These are phyloP conservation scores for Brenthis ino DNA, from an alignment of 2,888 invertebrate species.

Conservation along the genomic window DNA sequence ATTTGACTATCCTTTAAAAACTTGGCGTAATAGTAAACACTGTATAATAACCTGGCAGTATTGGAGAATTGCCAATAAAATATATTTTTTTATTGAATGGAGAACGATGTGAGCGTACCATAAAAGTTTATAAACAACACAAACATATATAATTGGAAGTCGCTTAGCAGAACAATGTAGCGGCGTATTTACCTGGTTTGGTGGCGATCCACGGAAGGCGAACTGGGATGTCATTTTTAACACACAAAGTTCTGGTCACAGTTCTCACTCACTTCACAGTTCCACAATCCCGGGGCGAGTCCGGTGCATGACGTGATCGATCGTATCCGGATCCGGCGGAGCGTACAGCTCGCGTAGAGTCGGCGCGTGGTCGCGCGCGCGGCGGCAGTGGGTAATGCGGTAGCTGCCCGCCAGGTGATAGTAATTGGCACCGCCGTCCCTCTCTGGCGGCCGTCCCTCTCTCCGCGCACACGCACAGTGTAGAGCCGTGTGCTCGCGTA, in stretches of 20 bases:
- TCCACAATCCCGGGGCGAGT: constrained; percentile 59
- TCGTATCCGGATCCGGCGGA: constrained; percentile 46
- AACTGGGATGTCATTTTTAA: constrained; percentile 79
- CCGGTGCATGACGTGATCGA: constrained; percentile 54
- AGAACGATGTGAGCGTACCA: constrained; percentile 48
- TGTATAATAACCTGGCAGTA: constrained; percentile 10
- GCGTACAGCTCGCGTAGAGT: constrained; percentile 50
- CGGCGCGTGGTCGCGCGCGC: constrained; percentile 82
- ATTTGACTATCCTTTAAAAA: background rate
- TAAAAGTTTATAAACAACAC: constrained; percentile 31
- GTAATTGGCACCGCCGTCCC: constrained; percentile 84
- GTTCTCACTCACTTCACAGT: constrained; percentile 79
- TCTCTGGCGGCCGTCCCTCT: constrained; percentile 67
- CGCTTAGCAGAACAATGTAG: constrained; percentile 3
- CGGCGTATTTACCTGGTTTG: constrained; percentile 69
- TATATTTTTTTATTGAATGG: constrained; percentile 29
- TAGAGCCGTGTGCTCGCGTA: constrained; percentile 51
- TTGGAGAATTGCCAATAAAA: constrained; percentile 26
- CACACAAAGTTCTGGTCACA: constrained; percentile 65
- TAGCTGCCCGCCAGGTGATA: constrained; percentile 84
- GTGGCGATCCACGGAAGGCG: constrained; percentile 80
- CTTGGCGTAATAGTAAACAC: constrained; percentile 7
- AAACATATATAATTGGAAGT: constrained; percentile 11
- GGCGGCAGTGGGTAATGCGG: constrained; percentile 84
- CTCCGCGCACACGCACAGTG: constrained; percentile 72